Evolutionary conservation across 1,140 invertebrate species (phyloP).

Genomic region (Papilio dardanus): DNA sequence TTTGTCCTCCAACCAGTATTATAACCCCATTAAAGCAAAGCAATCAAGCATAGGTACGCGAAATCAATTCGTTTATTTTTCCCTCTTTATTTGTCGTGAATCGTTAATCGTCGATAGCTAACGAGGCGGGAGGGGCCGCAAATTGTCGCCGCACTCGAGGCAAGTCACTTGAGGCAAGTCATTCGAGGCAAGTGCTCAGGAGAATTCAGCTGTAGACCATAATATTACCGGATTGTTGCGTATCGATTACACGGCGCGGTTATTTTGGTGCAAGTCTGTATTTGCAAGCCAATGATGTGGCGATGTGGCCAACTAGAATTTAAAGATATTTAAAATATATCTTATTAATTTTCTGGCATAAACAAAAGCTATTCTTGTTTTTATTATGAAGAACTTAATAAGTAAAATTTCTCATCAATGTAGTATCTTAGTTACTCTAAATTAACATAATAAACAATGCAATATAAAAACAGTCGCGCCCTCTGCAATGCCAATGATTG

Average conservation of each 20-base stretch:
- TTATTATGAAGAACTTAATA: too few species aligned
- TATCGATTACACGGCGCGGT: constrained; percentile 9
- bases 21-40: not conserved
- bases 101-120: constrained; percentile 42
- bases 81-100: constrained; percentile 36
- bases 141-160: constrained; percentile 46
- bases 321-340: too few species aligned
- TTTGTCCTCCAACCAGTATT: not conserved
- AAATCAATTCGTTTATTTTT: constrained; percentile 37
- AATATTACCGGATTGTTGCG: constrained; percentile 3
- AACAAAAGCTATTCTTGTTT: too few species aligned
- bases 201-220: too few species aligned
- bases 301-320: too few species aligned
- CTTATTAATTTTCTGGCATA: too few species aligned
- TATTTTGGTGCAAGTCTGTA: not conserved
- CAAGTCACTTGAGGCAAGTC: constrained; percentile 46
- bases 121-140: constrained; percentile 43
- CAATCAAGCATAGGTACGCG: not conserved
- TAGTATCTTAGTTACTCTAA: not conserved
- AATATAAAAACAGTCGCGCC: constrained; percentile 14
- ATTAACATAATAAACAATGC: constrained; percentile 18
- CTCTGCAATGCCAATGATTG: constrained; percentile 30
- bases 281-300: not conserved
- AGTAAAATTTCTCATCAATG: not conserved
- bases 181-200: constrained; percentile 42